Base-by-base conservation (phyloP, 1,140 invertebrate genomes). In the Drosophila cardini region DNA sequence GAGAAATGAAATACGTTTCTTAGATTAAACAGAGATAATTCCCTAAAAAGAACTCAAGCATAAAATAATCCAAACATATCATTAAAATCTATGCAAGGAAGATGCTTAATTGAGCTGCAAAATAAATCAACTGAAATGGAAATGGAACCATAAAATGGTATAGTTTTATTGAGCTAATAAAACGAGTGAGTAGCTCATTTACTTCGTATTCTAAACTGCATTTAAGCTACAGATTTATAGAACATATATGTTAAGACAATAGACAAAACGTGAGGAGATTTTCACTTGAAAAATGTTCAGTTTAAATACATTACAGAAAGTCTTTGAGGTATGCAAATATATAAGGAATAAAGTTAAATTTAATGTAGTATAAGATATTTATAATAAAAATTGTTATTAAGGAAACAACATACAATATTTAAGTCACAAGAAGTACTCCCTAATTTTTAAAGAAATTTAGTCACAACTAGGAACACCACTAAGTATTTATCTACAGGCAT, bases 1-100 rank as follows among this genome's bases (percentile, higher is more conserved):
- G 48, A 34, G 7, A 52, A 26, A 32, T 32, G 13, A 52, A 34
- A 34, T 34, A 15, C 48, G 15, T 32, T 21, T 26, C 40, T 46
- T 21, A 5, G 48, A 64, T 16, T 6, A 40, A 8, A 16, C 4
- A 15, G 55, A 43, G 36, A 32, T 30, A 53, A 26, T 26, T 26
- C 21, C 21, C 1, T n/a, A 21, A 21, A 18, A 55, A 32, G 58
- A 63, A 50, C 68, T 70, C 32, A 55, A 63, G 68, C 68, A 70
- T 63, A 43, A 21, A 45, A 46, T 38, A 52, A n/a, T 9, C 42
- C 43, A 13, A 15, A 34, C 56, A 38, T 21, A 42, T 46, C 38
- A 62, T 48, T 34, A 13, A 34, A 52, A 15, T n/a, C 9, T n/a
- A 26, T 43, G 38, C 2, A 15, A n/a, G 30, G 42, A 57, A 2